Base-by-base conservation (phyloP, 2,797 vertebrate genomes). In the Macroramphosus scolopax region DNA sequence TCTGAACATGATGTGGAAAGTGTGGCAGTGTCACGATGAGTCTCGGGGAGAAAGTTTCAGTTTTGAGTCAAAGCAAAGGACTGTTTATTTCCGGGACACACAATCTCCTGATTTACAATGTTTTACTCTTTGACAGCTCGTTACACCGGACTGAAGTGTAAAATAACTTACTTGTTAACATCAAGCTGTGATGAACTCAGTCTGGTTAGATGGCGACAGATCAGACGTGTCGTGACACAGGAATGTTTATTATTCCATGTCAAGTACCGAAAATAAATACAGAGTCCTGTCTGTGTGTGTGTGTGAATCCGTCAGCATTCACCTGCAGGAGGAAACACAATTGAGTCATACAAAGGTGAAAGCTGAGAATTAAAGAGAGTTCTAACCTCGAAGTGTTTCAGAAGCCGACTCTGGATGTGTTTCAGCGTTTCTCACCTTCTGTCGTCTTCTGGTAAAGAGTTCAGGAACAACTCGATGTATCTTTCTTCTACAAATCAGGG, bases 401-500 rank as follows among this genome's bases (percentile, higher is more conserved):
- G 11, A 38, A 10, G 2, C 2, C 4, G 10, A 18, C 6, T 9
- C 6, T 51, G 35, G 16, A 6, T 34, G 0, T 29, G 8, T 28
- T 6, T 39, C 4, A 13, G n/a, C n/a, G 32, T 25, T 52, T 56
- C 51, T 76, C 46, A 69, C 59, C 55, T 49, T 18, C 49, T 0
- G 0, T 56, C 31, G 12, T 4, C 35, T 0, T 56, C 25, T 2
- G 38, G 2, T 2, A 1, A 6, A 3, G 93, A 89, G 47, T 96
- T 96, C 75, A 98, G 89, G 75, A 92, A 94, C 44, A 98, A 75
- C 68, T 97, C 90, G 12, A 98, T 77, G 68, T 93, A 93, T 55
- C 91, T 53, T 34, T 83, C 71, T 8, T 91, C 96, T 98, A 56
- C 51, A 65, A 37, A 62, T 8, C 0, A 46, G 0, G 42, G 11